Conservation (phyloP, 2,888 invertebrate genomes). For the Parascotia fuliginaria region DNA sequence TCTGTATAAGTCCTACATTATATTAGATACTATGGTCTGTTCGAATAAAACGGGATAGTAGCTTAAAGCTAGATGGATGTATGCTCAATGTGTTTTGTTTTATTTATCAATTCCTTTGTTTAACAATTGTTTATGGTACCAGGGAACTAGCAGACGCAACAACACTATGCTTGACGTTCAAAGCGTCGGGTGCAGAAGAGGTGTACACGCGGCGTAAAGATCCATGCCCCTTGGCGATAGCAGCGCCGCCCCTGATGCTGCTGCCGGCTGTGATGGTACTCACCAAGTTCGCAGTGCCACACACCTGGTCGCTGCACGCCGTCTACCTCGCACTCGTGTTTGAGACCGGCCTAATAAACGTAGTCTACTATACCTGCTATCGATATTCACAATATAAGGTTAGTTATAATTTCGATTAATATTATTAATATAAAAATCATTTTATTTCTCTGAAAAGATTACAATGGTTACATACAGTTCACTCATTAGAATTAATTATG, state of each 20-base stretch:
- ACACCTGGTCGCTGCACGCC: conserved; percentile 64
- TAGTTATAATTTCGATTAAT: no score
- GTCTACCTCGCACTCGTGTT: conserved; percentile 69
- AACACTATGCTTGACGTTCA: conserved; percentile 74
- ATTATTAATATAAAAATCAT: no score
- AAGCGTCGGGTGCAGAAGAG: conserved; percentile 63
- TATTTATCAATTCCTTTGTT: not conserved
- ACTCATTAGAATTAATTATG: no score
- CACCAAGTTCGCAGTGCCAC: conserved; percentile 68
- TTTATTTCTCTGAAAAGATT: no score
- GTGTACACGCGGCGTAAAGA: conserved; percentile 66
- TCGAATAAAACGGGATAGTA: no score
- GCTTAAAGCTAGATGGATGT: no score
- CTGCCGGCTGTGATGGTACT: conserved; percentile 73
- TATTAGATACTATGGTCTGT: no score
- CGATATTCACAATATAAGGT: conserved; percentile 73
- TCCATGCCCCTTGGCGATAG: conserved; percentile 68
- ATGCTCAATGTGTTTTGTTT: no score
- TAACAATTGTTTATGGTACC: conserved; percentile 5
- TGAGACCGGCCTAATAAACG: conserved; percentile 68
- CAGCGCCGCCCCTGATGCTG: conserved; percentile 74
- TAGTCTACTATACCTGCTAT: conserved; percentile 66
- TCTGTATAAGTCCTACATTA: no score
- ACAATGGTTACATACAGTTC: no score
- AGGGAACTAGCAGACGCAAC: conserved; percentile 79